Evolutionary conservation across 2,113 vertebrate species (phyloP).

Genomic region (Geococcyx californianus): DNA sequence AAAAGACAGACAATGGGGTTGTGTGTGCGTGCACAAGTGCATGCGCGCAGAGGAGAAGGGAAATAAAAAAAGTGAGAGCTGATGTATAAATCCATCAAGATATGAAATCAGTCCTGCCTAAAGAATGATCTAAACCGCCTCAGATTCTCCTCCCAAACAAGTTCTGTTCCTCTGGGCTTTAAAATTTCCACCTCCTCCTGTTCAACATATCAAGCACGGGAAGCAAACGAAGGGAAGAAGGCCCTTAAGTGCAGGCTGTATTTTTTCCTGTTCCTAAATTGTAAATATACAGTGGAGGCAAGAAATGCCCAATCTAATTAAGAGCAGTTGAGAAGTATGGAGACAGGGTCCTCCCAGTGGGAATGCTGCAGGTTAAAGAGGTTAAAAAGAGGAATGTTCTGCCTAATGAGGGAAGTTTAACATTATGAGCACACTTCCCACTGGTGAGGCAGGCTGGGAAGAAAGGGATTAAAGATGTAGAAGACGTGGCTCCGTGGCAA

Average conservation of each 20-base stretch:
- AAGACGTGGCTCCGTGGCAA: accelerated
- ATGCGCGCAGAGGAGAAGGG: background rate
- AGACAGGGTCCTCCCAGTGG: constrained; percentile 70
- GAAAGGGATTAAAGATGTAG: background rate
- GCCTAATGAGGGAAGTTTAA: constrained; percentile 65
- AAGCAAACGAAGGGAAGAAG: constrained; percentile 17
- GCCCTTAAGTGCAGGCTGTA: constrained; percentile 47
- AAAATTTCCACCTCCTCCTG: constrained; percentile 46
- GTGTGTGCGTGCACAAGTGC: background rate
- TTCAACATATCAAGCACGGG: constrained; percentile 27
- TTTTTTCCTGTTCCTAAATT: constrained; percentile 65
- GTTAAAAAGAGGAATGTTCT: constrained; percentile 76
- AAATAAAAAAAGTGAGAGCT: background rate
- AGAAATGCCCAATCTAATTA: constrained; percentile 74
- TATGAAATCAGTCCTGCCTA: background rate
- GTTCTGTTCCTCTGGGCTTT: constrained; percentile 32
- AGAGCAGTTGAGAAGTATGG: constrained; percentile 64
- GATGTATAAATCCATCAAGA: constrained; percentile 19
- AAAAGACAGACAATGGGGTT: constrained; percentile 5
- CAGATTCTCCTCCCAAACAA: constrained; percentile 6
- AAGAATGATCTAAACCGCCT: background rate
- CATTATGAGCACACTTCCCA: background rate
- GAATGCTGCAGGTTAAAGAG: constrained; percentile 70
- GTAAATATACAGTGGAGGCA: constrained; percentile 70
- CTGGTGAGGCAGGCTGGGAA: constrained; percentile 15